Evolutionary conservation across 2,888 invertebrate genomes (phyloP).

Genomic region (Hoplodrina blanda): DNA sequence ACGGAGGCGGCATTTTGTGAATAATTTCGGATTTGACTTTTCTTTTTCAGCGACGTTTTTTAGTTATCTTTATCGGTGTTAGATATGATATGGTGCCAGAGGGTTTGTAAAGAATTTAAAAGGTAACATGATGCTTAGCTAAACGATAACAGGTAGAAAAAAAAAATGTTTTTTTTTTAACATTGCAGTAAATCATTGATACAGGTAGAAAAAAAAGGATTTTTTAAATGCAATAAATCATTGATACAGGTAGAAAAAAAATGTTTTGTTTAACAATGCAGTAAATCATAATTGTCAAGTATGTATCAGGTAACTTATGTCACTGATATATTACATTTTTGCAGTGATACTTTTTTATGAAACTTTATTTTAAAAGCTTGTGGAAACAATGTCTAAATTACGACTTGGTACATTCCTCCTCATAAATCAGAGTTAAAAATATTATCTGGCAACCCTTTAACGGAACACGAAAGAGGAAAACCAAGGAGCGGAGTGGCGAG

Average conservation of each 20-base stretch:
- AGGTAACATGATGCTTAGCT: not conserved
- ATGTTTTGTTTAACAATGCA: no score
- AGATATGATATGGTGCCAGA: constrained; percentile 8
- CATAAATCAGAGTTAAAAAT: constrained; percentile 80
- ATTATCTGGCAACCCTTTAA: constrained; percentile 82
- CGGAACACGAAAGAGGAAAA: constrained; percentile 72
- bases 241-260: no score
- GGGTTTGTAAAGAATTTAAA: not conserved
- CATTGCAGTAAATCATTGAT: no score
- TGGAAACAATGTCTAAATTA: constrained; percentile 34
- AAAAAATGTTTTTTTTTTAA: no score
- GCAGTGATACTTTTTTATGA: no score
- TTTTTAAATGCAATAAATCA: no score
- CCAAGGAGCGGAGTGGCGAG: constrained; percentile 72
- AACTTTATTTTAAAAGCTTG: no score
- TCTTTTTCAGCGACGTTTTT: constrained; percentile 33
- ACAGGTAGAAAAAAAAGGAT: no score
- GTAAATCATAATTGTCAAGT: constrained; percentile 7
- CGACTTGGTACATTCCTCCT: constrained; percentile 63
- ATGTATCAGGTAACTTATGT: not conserved
- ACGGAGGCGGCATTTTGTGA: constrained; percentile 24
- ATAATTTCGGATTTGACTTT: constrained; percentile 38
- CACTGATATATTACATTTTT: not conserved
- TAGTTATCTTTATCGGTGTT: constrained; percentile 22
- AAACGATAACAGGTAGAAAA: no score